Conservation (phyloP, 2,797 vertebrate species). For the Oceanodroma leucorhoa region DNA sequence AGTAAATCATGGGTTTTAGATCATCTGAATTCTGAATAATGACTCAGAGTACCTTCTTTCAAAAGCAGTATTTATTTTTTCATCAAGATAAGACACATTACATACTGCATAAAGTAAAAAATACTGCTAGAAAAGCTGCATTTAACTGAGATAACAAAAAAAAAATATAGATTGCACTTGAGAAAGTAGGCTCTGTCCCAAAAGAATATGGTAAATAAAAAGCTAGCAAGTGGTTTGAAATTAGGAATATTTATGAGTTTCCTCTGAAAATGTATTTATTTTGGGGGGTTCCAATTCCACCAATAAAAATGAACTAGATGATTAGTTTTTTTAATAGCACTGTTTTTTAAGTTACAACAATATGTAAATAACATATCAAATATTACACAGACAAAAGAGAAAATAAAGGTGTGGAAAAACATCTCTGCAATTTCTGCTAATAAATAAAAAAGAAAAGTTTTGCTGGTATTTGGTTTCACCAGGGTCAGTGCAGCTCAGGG, state of each 20-base stretch:
- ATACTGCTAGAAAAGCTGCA: slow-evolving; percentile 42
- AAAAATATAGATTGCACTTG: slow-evolving; percentile 49
- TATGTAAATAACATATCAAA: slow-evolving; percentile 13
- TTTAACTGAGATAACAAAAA: slow-evolving; percentile 54
- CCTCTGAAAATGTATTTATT: slow-evolving; percentile 51
- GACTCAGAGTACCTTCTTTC: slow-evolving; percentile 39
- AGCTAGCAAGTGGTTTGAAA: slow-evolving; percentile 10
- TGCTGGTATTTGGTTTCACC: background rate
- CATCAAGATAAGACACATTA: slow-evolving; percentile 53
- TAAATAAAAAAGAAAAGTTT: slow-evolving; percentile 42
- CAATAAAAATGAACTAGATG: slow-evolving; percentile 9
- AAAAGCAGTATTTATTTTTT: slow-evolving; percentile 77
- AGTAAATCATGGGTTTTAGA: background rate
- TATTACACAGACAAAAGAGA: slow-evolving; percentile 31
- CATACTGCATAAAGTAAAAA: slow-evolving; percentile 50
- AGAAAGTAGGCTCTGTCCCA: slow-evolving; percentile 32
- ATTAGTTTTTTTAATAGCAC: background rate
- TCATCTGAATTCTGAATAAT: slow-evolving; percentile 34
- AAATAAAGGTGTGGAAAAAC: background rate
- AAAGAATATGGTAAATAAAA: slow-evolving; percentile 50
- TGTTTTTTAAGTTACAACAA: slow-evolving; percentile 8
- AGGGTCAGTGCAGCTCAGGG: background rate
- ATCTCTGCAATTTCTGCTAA: slow-evolving; percentile 22
- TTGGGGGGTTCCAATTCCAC: background rate
- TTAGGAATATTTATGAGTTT: slow-evolving; percentile 16